A percentile compares a stretch with the other conserved stretches of the same genome.
phyloP scores from a whole-genome alignment of 1,140 invertebrate species.

The Drosophila biarmipes region DNA sequence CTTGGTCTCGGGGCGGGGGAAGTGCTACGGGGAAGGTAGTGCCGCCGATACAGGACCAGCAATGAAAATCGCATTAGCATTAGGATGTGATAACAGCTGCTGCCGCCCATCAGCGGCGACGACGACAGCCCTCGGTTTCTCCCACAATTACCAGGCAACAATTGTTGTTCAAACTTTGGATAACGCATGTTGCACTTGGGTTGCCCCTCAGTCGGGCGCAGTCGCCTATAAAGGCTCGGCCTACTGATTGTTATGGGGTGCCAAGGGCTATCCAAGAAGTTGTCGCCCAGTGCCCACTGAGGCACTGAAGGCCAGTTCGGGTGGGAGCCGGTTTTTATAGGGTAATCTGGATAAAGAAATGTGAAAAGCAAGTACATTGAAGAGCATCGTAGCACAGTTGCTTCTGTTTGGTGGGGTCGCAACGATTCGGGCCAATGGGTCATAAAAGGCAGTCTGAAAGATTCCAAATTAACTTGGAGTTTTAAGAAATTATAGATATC shows the following conservation, averaged over 20 bases:
- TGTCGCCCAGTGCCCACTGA: slow-evolving; percentile 8
- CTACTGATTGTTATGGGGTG: slow-evolving; percentile 35
- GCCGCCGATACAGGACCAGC: slow-evolving; percentile 43
- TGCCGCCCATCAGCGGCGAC: slow-evolving; percentile 20
- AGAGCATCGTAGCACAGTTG: background rate
- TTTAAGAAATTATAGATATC: no score
- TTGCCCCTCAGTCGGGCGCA: background rate
- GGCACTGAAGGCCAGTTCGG: slow-evolving; percentile 10
- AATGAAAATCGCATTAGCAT: slow-evolving; percentile 70
- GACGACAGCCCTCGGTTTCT: slow-evolving; percentile 23
- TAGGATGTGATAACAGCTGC: slow-evolving; percentile 59
- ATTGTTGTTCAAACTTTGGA: slow-evolving; percentile 53
- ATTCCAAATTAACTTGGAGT: background rate
- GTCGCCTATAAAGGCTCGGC: slow-evolving; percentile 5
- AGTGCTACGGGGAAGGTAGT: slow-evolving; percentile 5
- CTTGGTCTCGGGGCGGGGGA: slow-evolving; percentile 1
- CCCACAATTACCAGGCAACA: slow-evolving; percentile 55
- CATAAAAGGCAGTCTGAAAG: background rate
- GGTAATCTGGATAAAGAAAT: background rate
- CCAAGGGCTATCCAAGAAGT: slow-evolving; percentile 26
- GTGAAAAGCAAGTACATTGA: background rate
- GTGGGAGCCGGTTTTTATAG: slow-evolving; percentile 4
- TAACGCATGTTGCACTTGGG: slow-evolving; percentile 47
- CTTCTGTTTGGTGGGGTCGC: background rate
- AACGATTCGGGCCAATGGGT: background rate